Conservation (phyloP, 2,797 vertebrate genomes). For the Lacerta agilis region DNA sequence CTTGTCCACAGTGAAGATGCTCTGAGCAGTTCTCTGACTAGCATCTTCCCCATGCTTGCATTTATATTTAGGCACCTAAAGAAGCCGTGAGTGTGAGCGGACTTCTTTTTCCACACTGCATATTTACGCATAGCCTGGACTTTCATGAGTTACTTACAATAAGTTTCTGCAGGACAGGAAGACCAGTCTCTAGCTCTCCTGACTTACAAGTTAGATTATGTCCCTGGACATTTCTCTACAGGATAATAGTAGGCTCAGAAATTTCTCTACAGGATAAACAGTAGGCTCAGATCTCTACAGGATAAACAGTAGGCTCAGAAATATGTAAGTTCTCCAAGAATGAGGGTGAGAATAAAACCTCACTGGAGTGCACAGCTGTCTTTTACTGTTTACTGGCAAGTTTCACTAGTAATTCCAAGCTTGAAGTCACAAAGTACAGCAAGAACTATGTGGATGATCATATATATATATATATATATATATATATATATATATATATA, state of each 20-base stretch:
- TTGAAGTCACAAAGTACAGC: not conserved
- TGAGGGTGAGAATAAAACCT: not conserved
- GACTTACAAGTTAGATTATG: not conserved
- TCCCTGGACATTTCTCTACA: not conserved
- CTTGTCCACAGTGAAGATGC: not conserved
- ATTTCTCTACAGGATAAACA: not conserved
- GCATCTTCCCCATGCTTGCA: not conserved
- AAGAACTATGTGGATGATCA: not conserved
- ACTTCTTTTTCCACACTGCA: not conserved
- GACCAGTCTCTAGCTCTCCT: not conserved
- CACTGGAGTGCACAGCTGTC: not conserved
- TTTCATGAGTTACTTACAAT: not conserved
- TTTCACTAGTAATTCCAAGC: not conserved
- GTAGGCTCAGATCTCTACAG: not conserved
- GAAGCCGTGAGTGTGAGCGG: not conserved
- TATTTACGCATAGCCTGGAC: not conserved
- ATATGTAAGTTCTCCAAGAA: not conserved
- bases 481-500: no score
- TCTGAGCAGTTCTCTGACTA: not conserved
- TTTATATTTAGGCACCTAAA: not conserved
- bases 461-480: no score
- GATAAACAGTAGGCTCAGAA: not conserved
- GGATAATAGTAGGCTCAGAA: not conserved
- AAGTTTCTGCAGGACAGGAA: not conserved
- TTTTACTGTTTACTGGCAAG: not conserved